These are phyloP conservation scores for Microplitis deprimator DNA, from an alignment of 2,888 invertebrate species.

Conservation along the genomic window DNA sequence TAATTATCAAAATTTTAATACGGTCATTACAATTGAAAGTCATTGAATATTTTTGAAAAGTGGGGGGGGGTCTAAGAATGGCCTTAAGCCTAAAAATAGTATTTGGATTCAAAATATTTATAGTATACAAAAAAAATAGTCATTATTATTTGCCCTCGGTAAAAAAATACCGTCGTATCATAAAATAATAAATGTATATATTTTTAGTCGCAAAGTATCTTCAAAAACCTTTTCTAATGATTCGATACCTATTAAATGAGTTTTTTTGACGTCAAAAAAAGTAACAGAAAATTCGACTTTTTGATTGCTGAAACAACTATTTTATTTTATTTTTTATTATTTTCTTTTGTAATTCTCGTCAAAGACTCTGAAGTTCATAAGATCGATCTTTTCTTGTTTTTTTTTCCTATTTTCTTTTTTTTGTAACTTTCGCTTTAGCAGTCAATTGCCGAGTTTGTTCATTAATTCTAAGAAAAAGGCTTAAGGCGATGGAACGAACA, in stretches of 20 bases:
- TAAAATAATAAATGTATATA: neutral
- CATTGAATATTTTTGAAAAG: too few relatives aligned
- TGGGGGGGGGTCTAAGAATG: too few relatives aligned
- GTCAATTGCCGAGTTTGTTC: conserved; percentile 1
- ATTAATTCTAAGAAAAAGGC: neutral
- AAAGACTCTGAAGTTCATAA: neutral
- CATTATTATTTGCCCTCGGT: neutral
- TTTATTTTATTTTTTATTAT: neutral
- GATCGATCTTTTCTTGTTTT: neutral
- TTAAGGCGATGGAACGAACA: neutral
- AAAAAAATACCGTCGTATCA: neutral
- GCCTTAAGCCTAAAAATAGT: too few relatives aligned
- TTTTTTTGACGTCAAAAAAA: neutral
- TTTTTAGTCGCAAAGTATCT: neutral
- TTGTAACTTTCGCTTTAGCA: neutral
- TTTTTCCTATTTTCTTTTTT: neutral
- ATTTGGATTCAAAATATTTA: too few relatives aligned
- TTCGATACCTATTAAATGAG: neutral
- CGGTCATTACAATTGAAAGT: too few relatives aligned
- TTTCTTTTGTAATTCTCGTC: neutral
- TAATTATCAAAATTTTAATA: too few relatives aligned
- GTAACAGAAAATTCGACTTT: neutral
- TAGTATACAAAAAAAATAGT: too few relatives aligned
- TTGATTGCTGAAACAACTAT: neutral
- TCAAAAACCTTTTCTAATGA: neutral